Percentiles rank a stretch among this genome's conserved stretches.
Evolutionary conservation across 2,888 invertebrate genomes (phyloP).

Genomic region (Parascotia fuliginaria): DNA sequence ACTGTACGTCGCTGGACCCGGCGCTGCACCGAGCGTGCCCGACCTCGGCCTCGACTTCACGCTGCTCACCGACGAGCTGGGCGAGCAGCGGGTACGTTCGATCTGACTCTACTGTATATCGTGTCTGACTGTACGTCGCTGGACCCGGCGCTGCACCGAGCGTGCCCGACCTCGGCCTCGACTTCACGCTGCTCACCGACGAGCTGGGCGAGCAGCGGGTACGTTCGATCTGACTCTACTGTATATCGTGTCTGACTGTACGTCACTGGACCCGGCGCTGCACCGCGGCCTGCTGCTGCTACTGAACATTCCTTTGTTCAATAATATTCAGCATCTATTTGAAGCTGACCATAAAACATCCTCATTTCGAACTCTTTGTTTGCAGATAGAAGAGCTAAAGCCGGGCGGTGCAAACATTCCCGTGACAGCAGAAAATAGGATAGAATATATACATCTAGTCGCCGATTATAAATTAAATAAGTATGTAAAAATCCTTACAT

Average conservation of each 20-base stretch:
- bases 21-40: conserved; percentile 95
- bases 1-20: conserved; percentile 97
- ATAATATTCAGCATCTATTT: too few species aligned
- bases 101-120: conserved; percentile 89
- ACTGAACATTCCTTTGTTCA: too few species aligned
- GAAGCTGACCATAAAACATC: too few species aligned
- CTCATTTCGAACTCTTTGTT: not conserved
- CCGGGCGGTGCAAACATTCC: conserved; percentile 95
- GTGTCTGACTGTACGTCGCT: conserved; percentile 96
- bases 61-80: conserved; percentile 94
- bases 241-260: conserved; percentile 97
- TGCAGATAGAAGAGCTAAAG: conserved; percentile 94
- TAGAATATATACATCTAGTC: conserved; percentile 98
- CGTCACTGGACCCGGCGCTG: conserved; percentile 96
- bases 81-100: conserved; percentile 90
- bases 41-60: conserved; percentile 97
- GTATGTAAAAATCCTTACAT: conserved; percentile 49
- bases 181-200: conserved; percentile 96
- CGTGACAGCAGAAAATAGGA: conserved; percentile 96
- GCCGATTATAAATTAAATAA: conserved; percentile 98
- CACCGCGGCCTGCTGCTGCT: conserved; percentile 96
- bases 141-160: conserved; percentile 96
- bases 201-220: conserved; percentile 95
- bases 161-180: conserved; percentile 94
- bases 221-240: conserved; percentile 68